Conservation (phyloP, 2,797 vertebrate genomes). For the Luscinia megarhynchos region DNA sequence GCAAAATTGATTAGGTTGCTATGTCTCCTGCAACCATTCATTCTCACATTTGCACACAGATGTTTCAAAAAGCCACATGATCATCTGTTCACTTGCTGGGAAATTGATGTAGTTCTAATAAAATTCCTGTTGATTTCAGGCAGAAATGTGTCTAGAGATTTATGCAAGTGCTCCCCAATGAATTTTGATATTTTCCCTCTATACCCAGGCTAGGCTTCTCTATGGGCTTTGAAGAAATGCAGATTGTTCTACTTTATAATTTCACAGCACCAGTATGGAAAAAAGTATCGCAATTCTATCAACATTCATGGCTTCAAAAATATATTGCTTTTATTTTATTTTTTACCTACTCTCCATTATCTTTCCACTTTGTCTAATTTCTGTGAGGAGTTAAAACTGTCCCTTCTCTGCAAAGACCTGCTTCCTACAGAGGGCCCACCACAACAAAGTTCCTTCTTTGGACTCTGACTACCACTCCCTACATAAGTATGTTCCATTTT, state of each 20-base stretch:
- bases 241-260: neutral
- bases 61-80: neutral
- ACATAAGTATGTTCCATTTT: neutral
- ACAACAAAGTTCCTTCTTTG: neutral
- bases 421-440: neutral
- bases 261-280: neutral
- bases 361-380: neutral
- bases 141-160: neutral
- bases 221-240: neutral
- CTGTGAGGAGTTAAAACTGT: neutral
- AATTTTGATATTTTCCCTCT: neutral
- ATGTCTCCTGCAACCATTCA: neutral
- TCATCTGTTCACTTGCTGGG: neutral
- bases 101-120: neutral
- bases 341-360: neutral
- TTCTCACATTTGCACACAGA: neutral
- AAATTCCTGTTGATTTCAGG: neutral
- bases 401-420: neutral
- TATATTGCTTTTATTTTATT: neutral
- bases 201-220: neutral
- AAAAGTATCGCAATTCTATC: neutral
- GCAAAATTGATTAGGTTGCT: neutral
- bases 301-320: neutral
- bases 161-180: neutral
- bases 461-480: neutral